Evolutionary conservation across 1,140 invertebrate species (phyloP).

Genomic region (Hermetia illucens): DNA sequence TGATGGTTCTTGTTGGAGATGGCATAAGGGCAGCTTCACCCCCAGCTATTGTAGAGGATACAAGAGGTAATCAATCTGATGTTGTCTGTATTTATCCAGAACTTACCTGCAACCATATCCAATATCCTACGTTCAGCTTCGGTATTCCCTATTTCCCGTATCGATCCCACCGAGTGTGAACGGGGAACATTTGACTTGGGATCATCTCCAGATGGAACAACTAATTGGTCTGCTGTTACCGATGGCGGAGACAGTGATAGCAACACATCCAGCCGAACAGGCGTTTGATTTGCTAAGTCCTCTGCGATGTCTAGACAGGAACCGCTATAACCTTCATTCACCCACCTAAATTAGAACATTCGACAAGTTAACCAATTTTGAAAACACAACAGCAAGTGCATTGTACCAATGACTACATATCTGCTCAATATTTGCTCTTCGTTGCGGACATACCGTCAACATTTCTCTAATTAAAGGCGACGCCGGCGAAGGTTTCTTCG

Average conservation of each 20-base stretch:
- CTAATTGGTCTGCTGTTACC: slow-evolving; percentile 46
- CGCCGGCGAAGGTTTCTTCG: slow-evolving; percentile 87
- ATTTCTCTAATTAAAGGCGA: slow-evolving; percentile 88
- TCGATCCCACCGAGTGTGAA: slow-evolving; percentile 50
- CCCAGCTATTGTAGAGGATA: slow-evolving; percentile 24
- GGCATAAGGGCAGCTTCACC: slow-evolving; percentile 35
- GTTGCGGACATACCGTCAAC: slow-evolving; percentile 78
- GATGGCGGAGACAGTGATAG: slow-evolving; percentile 63
- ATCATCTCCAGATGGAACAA: slow-evolving; percentile 36
- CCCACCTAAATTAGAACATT: slow-evolving; percentile 38
- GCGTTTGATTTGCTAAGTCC: slow-evolving; percentile 76
- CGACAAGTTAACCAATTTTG: slow-evolving; percentile 32
- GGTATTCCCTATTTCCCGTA: slow-evolving; percentile 45
- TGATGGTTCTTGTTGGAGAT: slow-evolving; percentile 42
- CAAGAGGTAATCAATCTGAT: slow-evolving; percentile 17
- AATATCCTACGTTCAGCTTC: slow-evolving; percentile 47
- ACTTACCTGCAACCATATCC: slow-evolving; percentile 46
- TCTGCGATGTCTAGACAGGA: slow-evolving; percentile 77
- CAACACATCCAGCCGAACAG: slow-evolving; percentile 76
- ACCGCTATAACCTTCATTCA: slow-evolving; percentile 75
- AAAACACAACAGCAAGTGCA: slow-evolving; percentile 29
- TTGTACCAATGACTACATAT: slow-evolving; percentile 80
- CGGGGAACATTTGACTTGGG: slow-evolving; percentile 25
- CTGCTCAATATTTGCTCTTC: slow-evolving; percentile 82
- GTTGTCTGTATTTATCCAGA: slow-evolving; percentile 7